Base-by-base conservation (phyloP, 2,888 invertebrate genomes). In the Machimus rusticus region DNA sequence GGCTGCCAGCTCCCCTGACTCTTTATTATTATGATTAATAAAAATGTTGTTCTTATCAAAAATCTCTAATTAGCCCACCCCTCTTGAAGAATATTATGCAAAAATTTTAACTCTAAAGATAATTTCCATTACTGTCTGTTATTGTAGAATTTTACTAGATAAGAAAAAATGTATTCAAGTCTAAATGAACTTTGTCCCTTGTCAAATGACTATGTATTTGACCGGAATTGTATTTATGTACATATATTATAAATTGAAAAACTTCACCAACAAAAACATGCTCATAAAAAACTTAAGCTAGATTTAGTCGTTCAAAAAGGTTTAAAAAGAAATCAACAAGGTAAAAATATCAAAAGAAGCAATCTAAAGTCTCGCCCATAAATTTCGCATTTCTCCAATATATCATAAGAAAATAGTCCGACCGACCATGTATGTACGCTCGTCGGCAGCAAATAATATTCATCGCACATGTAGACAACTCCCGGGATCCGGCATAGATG, bases 301-400 rank as follows among this genome's bases (percentile, higher is more conserved):
- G n/a, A 51, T 51, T n/a, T 51, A 82, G 34, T 82, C 82, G 19
- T 57, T 55, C 57, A 82, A 31, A 82, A 82, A 57, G 19, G 66
- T 85, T 86, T 55, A 34, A 74, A 16, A 82, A n/a, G n/a, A 79
- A 87, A 85, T 85, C 87, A 85, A 87, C 78, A 85, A 87, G 78
- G 86, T 87, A 77, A 87, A 78, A 82, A 87, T 88, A 88, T 88
- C 87, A 81, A 88, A 74, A 55, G 34, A 85, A 88, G 74, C 84
- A 86, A 88, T 88, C 86, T 79, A 87, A 86, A 87, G 31, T 74
- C 78, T 87, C 57, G 37, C 66, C 51, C 76, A 85, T 88, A 87
- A 85, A 88, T 87, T 82, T 88, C 43, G 77, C 86, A 86, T 86
- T 88, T 82, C 46, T 66, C 51, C 88, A 66, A 88, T 88, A 88